Conservation (phyloP, 2,797 vertebrate species). For the Sebastes elongatus region DNA sequence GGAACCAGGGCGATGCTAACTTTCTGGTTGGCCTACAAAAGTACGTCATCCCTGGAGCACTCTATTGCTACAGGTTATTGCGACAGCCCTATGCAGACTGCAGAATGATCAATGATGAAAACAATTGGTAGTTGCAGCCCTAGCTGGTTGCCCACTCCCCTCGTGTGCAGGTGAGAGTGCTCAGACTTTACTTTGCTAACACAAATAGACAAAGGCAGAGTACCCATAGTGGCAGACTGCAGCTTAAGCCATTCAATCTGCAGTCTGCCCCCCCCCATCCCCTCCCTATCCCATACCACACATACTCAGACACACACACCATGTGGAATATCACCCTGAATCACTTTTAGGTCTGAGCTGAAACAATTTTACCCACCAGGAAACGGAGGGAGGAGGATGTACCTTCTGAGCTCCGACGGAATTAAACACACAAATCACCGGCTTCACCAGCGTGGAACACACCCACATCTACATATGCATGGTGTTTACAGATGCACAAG, state of each 20-base stretch:
- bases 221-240: constrained; percentile 32
- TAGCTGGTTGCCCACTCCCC: background rate
- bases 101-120: background rate
- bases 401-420: background rate
- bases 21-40: no score
- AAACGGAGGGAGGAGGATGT: background rate
- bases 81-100: no score
- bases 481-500: constrained; percentile 21
- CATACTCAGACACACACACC: constrained; percentile 39
- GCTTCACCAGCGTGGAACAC: background rate
- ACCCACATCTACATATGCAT: background rate
- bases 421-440: constrained; percentile 27
- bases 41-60: no score
- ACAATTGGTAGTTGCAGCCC: background rate
- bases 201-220: constrained; percentile 57
- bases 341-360: constrained; percentile 19
- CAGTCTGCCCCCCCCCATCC: background rate
- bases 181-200: constrained; percentile 62
- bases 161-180: constrained; percentile 52
- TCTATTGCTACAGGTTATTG: no score
- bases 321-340: constrained; percentile 38
- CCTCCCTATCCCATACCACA: constrained; percentile 16
- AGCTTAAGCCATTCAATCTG: constrained; percentile 33
- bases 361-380: constrained; percentile 24
- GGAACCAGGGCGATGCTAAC: no score